Base-by-base conservation (phyloP, 2,797 vertebrate species). In the Sebastes jordani region DNA sequence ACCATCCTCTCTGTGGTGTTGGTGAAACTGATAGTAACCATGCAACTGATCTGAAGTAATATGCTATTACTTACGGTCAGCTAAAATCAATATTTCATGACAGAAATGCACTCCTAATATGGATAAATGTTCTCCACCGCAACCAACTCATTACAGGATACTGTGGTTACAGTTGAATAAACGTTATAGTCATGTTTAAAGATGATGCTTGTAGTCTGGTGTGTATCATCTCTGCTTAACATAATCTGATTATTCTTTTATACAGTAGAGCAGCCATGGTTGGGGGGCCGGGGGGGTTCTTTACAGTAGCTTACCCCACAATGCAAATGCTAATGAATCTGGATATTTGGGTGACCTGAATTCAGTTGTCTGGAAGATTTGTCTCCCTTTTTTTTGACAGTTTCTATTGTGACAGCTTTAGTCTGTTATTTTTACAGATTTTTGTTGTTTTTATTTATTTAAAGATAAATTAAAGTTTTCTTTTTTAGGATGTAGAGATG, bases 261-360 rank as follows among this genome's bases (percentile, higher is more conserved):
- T 83, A 84, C 82, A 73, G 71, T 62, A 81, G 42, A 76, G 34
- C 49, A 32, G 65, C 60, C 54, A 11, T 18, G 60, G 36, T 14
- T 3, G 66, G 25, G 25, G 4, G 71, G n/a, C n/a, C n/a, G 58
- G 32, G 54, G 75, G 54, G 38, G 5, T 23, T 23, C 23, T 23
- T 90, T 88, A 86, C 78, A 62, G 84, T 88, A 77, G 80, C 73
- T 74, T 86, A 86, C 46, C 76, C 76, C 56, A 77, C 71, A 71
- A 73, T 68, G 71, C 81, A 83, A 85, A 87, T 88, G 89, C 86
- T 83, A 74, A 85, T 88, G 92, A 89, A 83, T 87, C 78, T 85
- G 80, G 86, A 91, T 87, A 90, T 90, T 91, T 91, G 56, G 79
- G 75, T 93, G 94, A 93, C 94, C 92, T 90, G 76, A 84, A 91